These are phyloP conservation scores for Drosophila bunnanda DNA, from an alignment of 2,888 invertebrate genomes.

Conservation along the genomic window DNA sequence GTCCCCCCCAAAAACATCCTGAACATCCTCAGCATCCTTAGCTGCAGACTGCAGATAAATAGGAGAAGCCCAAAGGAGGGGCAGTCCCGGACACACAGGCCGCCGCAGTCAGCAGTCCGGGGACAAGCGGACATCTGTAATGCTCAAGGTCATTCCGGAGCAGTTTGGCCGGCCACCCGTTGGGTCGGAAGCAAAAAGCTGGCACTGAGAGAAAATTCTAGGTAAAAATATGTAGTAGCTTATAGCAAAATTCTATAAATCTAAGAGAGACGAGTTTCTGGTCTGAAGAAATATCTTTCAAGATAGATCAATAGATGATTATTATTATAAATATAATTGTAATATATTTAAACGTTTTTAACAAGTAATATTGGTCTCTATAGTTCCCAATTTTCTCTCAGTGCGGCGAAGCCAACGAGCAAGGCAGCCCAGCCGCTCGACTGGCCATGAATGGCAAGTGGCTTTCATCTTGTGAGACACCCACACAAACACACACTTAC, in stretches of 20 bases:
- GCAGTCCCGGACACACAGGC: slow-evolving; percentile 7
- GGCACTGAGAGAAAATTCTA: slow-evolving; percentile 12
- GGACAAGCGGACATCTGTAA: slow-evolving; percentile 69
- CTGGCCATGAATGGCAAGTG: slow-evolving; percentile 73
- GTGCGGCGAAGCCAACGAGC: slow-evolving; percentile 26
- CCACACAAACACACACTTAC: slow-evolving; percentile 53
- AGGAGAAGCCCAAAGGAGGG: slow-evolving; percentile 35
- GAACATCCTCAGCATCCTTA: slow-evolving; percentile 40
- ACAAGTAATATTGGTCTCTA: too few species aligned
- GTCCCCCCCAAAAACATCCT: slow-evolving; percentile 18
- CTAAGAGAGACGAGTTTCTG: background rate
- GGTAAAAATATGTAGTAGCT: too few species aligned
- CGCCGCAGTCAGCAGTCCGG: slow-evolving; percentile 15
- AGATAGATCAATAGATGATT: background rate
- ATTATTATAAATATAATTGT: background rate
- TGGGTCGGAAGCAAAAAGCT: slow-evolving; percentile 29
- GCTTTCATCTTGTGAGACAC: slow-evolving; percentile 79
- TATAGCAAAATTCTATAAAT: background rate
- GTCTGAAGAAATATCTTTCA: too few species aligned
- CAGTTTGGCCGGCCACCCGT: slow-evolving; percentile 60
- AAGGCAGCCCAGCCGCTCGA: slow-evolving; percentile 63
- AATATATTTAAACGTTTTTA: background rate
- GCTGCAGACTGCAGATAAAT: slow-evolving; percentile 53
- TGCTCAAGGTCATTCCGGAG: slow-evolving; percentile 75
- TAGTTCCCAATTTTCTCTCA: background rate